Conservation (phyloP, 2,113 vertebrate genomes). For the Cacatua alba region DNA sequence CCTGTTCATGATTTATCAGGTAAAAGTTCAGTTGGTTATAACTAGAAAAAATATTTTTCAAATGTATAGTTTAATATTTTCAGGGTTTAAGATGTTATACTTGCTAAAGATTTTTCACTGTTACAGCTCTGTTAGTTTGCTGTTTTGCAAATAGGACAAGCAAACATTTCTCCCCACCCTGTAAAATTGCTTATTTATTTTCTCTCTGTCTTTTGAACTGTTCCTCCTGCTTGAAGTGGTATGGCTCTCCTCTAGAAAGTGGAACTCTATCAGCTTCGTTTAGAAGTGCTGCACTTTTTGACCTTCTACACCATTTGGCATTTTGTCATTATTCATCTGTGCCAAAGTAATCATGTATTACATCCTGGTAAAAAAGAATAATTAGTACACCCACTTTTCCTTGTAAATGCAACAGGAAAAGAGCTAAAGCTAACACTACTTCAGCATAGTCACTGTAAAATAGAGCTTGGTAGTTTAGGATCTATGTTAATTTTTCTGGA, state of each 20-base stretch:
- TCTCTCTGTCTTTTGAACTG: neutral
- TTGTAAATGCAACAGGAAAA: neutral
- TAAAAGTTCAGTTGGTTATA: neutral
- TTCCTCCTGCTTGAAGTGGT: neutral
- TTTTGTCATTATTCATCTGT: neutral
- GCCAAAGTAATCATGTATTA: conserved; percentile 22
- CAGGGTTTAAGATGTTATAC: neutral
- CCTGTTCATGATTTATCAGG: neutral
- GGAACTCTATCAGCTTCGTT: neutral
- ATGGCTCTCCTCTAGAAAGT: neutral
- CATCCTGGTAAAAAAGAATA: conserved; percentile 32
- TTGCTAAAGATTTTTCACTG: neutral
- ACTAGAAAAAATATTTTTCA: neutral
- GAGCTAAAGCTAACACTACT: neutral
- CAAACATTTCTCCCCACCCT: neutral
- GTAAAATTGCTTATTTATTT: neutral
- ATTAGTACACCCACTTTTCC: conserved; percentile 32
- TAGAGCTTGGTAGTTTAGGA: neutral
- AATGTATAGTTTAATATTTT: neutral
- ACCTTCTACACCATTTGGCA: conserved; percentile 5
- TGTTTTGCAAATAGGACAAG: neutral
- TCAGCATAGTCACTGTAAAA: neutral
- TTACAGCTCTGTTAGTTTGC: neutral
- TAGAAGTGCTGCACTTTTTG: conserved; percentile 23
- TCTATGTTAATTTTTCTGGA: neutral